phyloP scores from a whole-genome alignment of 2,113 vertebrate genomes.

The Scalopus aquaticus region DNA sequence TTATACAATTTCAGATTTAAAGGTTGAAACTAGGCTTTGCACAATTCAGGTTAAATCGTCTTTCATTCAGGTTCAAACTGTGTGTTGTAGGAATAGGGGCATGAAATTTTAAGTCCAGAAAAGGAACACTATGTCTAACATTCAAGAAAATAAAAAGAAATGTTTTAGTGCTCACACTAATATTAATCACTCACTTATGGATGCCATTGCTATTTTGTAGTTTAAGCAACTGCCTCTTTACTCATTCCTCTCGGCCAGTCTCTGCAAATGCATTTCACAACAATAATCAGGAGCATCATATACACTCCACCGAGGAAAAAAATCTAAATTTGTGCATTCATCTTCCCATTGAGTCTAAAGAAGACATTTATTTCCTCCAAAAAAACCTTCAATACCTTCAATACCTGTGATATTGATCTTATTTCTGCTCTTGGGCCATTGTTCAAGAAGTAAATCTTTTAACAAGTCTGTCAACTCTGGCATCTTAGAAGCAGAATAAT shows the following conservation, averaged over 20 bases:
- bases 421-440: not conserved
- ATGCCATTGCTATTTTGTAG: not conserved
- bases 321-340: not conserved
- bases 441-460: not conserved
- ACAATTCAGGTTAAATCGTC: not conserved
- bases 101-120: not conserved
- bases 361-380: not conserved
- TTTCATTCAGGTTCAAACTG: not conserved
- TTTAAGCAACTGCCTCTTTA: not conserved
- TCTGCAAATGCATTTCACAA: not conserved
- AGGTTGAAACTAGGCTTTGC: not conserved
- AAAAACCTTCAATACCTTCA: not conserved
- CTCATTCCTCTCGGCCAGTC: not conserved
- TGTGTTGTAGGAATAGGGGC: not conserved
- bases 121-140: not conserved
- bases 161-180: not conserved
- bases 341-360: not conserved
- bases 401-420: not conserved
- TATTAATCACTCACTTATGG: not conserved
- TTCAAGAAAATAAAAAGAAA: not conserved
- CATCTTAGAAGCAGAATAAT: not conserved
- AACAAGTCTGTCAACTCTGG: not conserved
- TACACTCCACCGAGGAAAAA: not conserved
- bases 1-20: not conserved
- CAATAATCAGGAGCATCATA: not conserved